A percentile compares a stretch with the other conserved stretches of the same genome.
phyloP scores from a whole-genome alignment of 1,140 invertebrate genomes.

The Temnothorax nylanderi region DNA sequence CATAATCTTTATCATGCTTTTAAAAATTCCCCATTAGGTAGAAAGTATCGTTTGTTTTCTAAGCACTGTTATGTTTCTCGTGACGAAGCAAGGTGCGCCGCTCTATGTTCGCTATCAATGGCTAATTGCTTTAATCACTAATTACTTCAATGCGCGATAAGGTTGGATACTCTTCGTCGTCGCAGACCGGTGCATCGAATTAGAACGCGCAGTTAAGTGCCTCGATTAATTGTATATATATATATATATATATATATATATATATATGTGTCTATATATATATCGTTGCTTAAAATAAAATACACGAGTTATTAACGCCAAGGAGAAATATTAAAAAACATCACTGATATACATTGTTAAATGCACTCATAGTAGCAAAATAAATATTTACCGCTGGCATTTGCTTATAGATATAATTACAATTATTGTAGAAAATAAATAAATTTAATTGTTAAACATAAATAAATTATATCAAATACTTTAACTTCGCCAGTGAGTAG shows the following conservation, averaged over 20 bases:
- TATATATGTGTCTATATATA: background rate
- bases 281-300: conserved; percentile 34
- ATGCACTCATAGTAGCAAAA: background rate
- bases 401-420: background rate
- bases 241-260: background rate
- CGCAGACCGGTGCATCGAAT: conserved; percentile 51
- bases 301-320: background rate
- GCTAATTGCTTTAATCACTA: conserved; percentile 67
- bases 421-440: background rate
- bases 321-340: background rate
- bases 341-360: background rate
- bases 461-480: background rate
- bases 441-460: background rate
- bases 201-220: conserved; percentile 52
- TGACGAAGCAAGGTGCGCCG: conserved; percentile 48
- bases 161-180: conserved; percentile 32
- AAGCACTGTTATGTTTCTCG: conserved; percentile 22
- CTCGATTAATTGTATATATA: background rate
- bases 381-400: background rate
- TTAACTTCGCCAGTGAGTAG: no score
- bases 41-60: conserved; percentile 18
- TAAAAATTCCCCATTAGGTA: background rate
- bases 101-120: conserved; percentile 43
- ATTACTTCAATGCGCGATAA: conserved; percentile 68
- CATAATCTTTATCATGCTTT: background rate